Evolutionary conservation across 2,888 invertebrate species (phyloP), one percentile per base, ranked within the genome.

Genomic region (Dynastes tityus): DNA sequence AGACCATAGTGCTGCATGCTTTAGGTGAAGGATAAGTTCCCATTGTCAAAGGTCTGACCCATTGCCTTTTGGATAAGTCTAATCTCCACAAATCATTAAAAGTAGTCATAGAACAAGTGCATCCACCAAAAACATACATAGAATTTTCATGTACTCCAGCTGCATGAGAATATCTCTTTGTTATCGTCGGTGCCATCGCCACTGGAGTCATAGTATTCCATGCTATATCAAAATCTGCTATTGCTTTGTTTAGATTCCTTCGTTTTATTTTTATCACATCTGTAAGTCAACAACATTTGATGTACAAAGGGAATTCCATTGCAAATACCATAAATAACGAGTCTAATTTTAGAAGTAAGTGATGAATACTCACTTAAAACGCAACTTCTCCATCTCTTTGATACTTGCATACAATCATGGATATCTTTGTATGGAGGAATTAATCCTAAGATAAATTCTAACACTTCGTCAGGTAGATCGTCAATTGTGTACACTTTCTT

Each of bases 11-110:
- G 49, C 98, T 97, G 87, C 97, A 97, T 73, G 98, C 98, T 90
- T 98, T 98, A 0, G 98, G 98, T 3, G 97, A 96, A 8, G 98
- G 98, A 90, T 98, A 98, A 68, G 94, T 95, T 3, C 95, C 97
- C 89, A 94, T 94, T 2, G 96, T 94, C 64, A 95, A 89, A 0
- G 95, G 95, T 82, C 97, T 91, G 27, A 95, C 92, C 98, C 98
- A 98, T 83, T 93, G 91, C 84, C 97, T 91, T 67, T 92, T 94
- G 0, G 95, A 95, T 80, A 98, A 91, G 90, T 98, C 97, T 88
- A 98, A 93, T 81, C 93, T 92, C 98, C 98, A 98, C 49, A 99
- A 90, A 90, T 99, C 98, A 90, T 99, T 98, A 86, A 98, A 98
- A 13, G 98, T 97, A 27, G 98, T 98, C 85, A 95, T 95, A 76